phyloP scores from a whole-genome alignment of 2,797 vertebrate species.

The Syngnathus rostellatus region DNA sequence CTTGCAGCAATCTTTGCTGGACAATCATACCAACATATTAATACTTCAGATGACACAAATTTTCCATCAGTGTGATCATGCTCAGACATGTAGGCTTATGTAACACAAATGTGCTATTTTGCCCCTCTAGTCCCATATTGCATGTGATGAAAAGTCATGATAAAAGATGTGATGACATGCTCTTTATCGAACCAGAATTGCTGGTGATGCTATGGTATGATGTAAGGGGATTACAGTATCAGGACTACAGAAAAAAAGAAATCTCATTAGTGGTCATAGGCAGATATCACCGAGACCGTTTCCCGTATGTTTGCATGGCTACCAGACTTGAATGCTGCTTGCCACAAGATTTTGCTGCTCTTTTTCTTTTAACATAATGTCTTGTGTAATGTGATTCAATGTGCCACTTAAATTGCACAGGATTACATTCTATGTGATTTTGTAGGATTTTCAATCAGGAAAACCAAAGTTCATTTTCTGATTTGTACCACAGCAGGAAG shows the following conservation, averaged over 20 bases:
- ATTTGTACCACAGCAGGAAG: background rate
- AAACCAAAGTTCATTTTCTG: background rate
- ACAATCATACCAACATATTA: background rate
- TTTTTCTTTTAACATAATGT: background rate
- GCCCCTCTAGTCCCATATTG: background rate
- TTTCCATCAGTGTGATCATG: background rate
- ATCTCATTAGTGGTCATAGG: conserved; percentile 16
- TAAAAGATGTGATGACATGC: background rate
- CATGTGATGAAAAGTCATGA: background rate
- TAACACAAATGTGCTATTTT: background rate
- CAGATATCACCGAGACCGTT: background rate
- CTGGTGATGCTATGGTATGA: background rate
- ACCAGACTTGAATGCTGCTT: background rate
- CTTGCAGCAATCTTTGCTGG: background rate
- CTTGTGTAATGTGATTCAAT: background rate
- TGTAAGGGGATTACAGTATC: background rate
- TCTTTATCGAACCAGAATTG: background rate
- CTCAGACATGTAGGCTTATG: background rate
- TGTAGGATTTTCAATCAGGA: background rate
- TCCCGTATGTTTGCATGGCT: conserved; percentile 8
- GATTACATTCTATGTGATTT: background rate
- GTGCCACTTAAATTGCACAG: too few relatives aligned
- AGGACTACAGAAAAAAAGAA: conserved; percentile 6
- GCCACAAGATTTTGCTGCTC: background rate
- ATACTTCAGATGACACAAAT: background rate